phyloP scores from a whole-genome alignment of 2,797 vertebrate species.

The Pipistrellus pipistrellus region DNA sequence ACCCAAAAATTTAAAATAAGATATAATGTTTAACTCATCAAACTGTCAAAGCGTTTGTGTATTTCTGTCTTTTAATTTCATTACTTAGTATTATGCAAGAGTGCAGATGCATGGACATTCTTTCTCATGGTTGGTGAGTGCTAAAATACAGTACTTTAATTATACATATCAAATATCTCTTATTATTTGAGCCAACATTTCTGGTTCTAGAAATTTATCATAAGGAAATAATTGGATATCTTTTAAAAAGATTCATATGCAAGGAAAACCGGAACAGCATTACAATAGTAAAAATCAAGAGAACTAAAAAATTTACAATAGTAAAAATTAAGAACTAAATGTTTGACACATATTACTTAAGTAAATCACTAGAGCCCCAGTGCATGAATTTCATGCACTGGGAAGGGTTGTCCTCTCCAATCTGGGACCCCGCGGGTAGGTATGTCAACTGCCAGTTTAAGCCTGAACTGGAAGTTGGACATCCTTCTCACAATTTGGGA shows the following conservation, averaged over 20 bases:
- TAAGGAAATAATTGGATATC: constrained; percentile 2
- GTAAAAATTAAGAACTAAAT: neutral
- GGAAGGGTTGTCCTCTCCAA: too few species aligned
- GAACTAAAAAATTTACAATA: neutral
- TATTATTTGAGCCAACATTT: neutral
- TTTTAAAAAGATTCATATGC: neutral
- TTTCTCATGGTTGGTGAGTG: neutral
- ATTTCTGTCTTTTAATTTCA: constrained; percentile 21
- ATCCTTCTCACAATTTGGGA: too few species aligned
- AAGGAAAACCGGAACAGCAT: neutral
- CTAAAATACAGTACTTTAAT: neutral
- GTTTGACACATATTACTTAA: neutral
- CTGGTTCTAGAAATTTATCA: constrained; percentile 39
- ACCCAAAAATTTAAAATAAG: neutral
- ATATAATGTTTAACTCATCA: constrained; percentile 46
- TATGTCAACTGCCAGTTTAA: too few species aligned
- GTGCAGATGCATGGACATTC: neutral
- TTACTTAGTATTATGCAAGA: neutral
- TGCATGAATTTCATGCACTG: too few species aligned
- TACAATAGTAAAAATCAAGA: neutral
- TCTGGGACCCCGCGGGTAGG: too few species aligned
- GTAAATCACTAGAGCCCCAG: neutral
- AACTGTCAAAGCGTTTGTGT: constrained; percentile 24
- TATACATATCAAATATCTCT: neutral
- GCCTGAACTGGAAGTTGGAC: too few species aligned